Conservation (phyloP, 2,113 vertebrate genomes). For the Sapayoa aenigma region DNA sequence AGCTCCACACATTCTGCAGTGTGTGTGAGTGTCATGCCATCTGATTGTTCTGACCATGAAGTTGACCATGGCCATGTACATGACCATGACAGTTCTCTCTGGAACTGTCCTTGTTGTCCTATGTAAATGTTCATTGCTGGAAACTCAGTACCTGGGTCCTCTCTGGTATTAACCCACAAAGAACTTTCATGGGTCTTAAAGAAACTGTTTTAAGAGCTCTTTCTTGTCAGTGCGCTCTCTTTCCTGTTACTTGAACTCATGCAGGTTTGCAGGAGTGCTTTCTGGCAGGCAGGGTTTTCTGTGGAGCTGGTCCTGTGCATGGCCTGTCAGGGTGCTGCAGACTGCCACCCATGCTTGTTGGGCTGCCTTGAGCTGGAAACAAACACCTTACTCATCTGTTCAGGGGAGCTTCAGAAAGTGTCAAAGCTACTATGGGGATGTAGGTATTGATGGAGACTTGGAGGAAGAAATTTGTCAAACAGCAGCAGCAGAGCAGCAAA, state of each 20-base stretch:
- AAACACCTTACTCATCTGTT: neutral
- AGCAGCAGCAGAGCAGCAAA: neutral
- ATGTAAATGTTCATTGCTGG: neutral
- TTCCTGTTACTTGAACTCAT: neutral
- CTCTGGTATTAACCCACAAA: neutral
- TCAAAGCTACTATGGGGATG: neutral
- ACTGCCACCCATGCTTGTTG: neutral
- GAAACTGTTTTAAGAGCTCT: neutral
- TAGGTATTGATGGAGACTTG: neutral
- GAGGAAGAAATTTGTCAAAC: neutral
- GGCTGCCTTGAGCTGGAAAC: neutral
- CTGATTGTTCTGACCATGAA: no score
- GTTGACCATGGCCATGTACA: no score
- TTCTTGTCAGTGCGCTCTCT: neutral
- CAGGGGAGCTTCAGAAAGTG: neutral
- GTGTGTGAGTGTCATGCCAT: neutral
- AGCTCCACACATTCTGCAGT: neutral
- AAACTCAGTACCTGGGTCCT: neutral
- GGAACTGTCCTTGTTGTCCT: neutral
- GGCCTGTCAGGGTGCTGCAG: neutral
- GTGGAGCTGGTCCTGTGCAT: accelerated
- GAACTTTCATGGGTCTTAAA: neutral
- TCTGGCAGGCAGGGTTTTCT: neutral
- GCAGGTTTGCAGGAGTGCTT: neutral
- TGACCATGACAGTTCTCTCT: no score